phyloP scores from a whole-genome alignment of 2,888 invertebrate species.

The Opisthograptis luteolata region DNA sequence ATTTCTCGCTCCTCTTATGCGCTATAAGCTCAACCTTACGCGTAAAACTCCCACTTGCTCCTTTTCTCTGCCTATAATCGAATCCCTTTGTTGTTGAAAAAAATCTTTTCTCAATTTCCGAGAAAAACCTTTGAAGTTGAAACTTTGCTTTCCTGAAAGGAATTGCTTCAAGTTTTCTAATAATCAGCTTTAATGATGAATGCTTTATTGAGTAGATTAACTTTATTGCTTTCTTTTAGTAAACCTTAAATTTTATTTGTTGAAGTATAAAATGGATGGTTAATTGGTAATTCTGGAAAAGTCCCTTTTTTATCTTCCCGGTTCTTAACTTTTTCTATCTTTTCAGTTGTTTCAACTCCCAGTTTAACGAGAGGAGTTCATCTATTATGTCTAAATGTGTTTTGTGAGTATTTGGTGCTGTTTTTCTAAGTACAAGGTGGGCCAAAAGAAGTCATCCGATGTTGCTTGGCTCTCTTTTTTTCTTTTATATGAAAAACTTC shows the following conservation, averaged over 20 bases:
- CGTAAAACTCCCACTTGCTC: constrained; percentile 38
- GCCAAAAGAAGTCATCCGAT: too few species aligned
- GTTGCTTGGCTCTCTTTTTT: too few species aligned
- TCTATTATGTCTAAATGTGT: too few species aligned
- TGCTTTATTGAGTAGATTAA: constrained; percentile 35
- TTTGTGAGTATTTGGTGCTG: too few species aligned
- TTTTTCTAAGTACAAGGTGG: too few species aligned
- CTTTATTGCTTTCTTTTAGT: constrained; percentile 25
- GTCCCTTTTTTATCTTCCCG: too few species aligned
- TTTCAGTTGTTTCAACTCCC: too few species aligned
- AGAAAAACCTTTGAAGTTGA: constrained; percentile 52
- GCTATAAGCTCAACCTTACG: constrained; percentile 16
- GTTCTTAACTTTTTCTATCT: too few species aligned
- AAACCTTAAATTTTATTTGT: constrained; percentile 10
- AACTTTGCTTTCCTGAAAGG: constrained; percentile 39
- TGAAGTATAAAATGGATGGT: background rate
- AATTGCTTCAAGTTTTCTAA: constrained; percentile 41
- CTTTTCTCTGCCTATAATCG: constrained; percentile 51
- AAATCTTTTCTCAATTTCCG: constrained; percentile 50
- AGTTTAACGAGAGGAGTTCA: too few species aligned
- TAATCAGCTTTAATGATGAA: constrained; percentile 40
- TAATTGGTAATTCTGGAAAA: too few species aligned
- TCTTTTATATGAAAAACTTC: too few species aligned
- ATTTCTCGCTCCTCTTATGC: constrained; percentile 24
- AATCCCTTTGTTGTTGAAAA: constrained; percentile 58